A percentile compares a stretch with the other conserved stretches of the same genome.
Evolutionary conservation across 1,140 invertebrate genomes (phyloP).

Genomic region (Medauroidea extradentata): DNA sequence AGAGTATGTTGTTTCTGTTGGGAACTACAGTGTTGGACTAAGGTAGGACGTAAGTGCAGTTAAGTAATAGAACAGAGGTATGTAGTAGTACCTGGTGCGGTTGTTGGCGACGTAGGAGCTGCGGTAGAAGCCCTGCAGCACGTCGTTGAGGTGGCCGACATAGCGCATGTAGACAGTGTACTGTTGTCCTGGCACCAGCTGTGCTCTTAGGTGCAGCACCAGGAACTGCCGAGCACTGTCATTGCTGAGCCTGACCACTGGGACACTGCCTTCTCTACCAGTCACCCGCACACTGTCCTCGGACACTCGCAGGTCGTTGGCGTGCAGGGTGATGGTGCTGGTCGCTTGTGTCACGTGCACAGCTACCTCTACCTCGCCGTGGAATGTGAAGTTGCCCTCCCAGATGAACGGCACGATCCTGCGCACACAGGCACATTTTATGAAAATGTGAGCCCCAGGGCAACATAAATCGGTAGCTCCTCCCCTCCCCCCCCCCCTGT

Average conservation of each 20-base stretch:
- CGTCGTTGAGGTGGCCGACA: constrained; percentile 64
- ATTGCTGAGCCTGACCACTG: constrained; percentile 41
- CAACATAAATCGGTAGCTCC: too few species aligned
- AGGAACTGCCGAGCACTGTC: constrained; percentile 70
- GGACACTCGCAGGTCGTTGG: constrained; percentile 39
- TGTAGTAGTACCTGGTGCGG: constrained; percentile 56
- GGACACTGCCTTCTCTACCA: constrained; percentile 2
- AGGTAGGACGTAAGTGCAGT: background rate
- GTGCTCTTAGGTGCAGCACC: constrained; percentile 56
- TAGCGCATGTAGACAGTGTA: constrained; percentile 70
- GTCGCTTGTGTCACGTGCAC: constrained; percentile 61
- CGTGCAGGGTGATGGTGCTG: constrained; percentile 71
- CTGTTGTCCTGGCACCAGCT: constrained; percentile 50
- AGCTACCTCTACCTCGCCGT: constrained; percentile 63
- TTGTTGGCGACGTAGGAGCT: constrained; percentile 71
- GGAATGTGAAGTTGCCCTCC: constrained; percentile 71
- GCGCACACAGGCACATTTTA: too few species aligned
- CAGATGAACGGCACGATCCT: constrained; percentile 64
- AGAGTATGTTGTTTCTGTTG: too few species aligned
- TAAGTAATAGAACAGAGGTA: background rate
- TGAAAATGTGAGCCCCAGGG: too few species aligned
- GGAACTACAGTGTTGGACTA: too few species aligned
- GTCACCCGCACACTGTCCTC: constrained; percentile 22
- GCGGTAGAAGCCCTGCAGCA: constrained; percentile 81
- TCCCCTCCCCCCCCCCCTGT: too few species aligned